These are phyloP conservation scores for Podarcis lilfordi DNA, from an alignment of 2,797 vertebrate genomes.

Conservation along the genomic window DNA sequence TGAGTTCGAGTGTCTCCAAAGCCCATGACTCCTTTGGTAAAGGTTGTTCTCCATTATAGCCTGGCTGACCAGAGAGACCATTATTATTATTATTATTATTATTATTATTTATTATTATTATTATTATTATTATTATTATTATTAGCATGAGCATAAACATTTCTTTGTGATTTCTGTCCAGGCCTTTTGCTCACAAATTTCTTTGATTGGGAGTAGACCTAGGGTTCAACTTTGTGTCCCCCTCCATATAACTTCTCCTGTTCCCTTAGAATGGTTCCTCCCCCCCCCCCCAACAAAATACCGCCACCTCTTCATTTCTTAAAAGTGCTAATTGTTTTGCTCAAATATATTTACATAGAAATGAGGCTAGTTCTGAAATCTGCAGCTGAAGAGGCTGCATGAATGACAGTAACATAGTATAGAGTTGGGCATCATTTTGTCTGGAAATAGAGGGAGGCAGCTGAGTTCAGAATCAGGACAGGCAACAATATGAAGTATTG, in stretches of 20 bases:
- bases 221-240: background rate
- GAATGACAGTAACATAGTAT: background rate
- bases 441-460: slow-evolving; percentile 28
- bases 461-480: slow-evolving; percentile 33
- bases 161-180: background rate
- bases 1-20: no score
- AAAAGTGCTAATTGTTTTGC: background rate
- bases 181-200: background rate
- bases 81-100: no score
- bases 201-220: background rate
- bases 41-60: background rate
- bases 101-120: no score
- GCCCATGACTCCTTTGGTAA: no score
- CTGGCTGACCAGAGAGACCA: background rate
- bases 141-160: no score
- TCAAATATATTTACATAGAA: background rate
- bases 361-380: background rate
- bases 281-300: no score
- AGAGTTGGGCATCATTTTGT: slow-evolving; percentile 22
- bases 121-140: no score
- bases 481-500: slow-evolving; percentile 21
- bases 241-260: background rate
- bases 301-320: background rate
- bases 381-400: background rate
- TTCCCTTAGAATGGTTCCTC: background rate